Evolutionary conservation across 2,797 vertebrate species (phyloP), one percentile per base, ranked within the genome.

Genomic region (Lepus oiostolus): DNA sequence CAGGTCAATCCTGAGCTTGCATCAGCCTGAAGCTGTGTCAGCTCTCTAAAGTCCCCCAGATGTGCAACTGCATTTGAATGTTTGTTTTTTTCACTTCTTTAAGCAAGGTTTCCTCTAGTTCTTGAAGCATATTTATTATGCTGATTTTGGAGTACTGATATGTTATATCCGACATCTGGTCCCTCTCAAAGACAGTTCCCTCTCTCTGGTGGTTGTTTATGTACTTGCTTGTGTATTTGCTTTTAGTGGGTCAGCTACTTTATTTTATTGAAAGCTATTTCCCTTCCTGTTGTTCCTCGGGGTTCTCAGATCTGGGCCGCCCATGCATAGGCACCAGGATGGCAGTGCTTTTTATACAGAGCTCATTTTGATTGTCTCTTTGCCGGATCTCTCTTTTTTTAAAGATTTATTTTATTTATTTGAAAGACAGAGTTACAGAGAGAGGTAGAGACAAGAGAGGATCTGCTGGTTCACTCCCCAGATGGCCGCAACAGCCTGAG

Each of bases 11-110:
- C 17, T 65, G 58, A 13, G 75, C 50, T 30, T 32, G 50, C 75
- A 26, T 74, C 38, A 26, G 47, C 52, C 52, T 52, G 38, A 70
- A 9, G 30, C 58, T 58, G 28, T 87, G 28, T 79, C 38, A 70
- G 35, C 70, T 77, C 84, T 89, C 86, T 89, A 77, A 76, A 77
- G 68, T 84, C 71, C 71, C 58, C 58, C 71, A 52, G 50, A 38
- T 17, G 50, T 30, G n/a, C 60, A 72, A 38, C 63, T 88, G 52
- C 30, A 68, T 83, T 68, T 68, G 68, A 88, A 93, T 62, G 62
- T 30, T 5, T 30, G 8, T 52, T 70, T 28, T 72, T 22, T 85
- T 42, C 85, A 77, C n/a, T 83, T 84, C 9, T 60, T 52, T 35
- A 83, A 70, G 17, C 54, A 58, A 21, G 54, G 54, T 58, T 58